Conservation (phyloP, 2,113 vertebrate species). For the Tricholaema leucomelas region DNA sequence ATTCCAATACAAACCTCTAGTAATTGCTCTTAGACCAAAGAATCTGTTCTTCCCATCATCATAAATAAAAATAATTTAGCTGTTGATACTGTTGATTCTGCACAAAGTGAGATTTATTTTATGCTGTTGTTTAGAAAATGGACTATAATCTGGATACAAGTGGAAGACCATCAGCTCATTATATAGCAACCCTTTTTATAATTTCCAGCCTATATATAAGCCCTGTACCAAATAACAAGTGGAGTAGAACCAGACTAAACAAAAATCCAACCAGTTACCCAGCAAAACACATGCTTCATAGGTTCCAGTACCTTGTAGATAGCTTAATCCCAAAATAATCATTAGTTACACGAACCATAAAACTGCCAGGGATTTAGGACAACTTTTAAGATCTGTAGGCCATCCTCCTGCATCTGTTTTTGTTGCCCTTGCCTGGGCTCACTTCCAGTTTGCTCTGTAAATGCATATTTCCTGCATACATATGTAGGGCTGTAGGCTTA, state of each 20-base stretch:
- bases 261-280: background rate
- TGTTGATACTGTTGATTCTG: background rate
- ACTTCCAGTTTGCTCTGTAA: background rate
- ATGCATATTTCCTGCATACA: background rate
- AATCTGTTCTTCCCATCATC: background rate
- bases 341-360: background rate
- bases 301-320: background rate
- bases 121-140: background rate
- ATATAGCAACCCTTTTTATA: background rate
- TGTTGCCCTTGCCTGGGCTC: background rate
- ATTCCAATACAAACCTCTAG: background rate
- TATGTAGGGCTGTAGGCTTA: background rate
- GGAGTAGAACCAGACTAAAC: rapidly evolving
- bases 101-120: background rate
- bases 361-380: background rate
- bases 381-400: background rate
- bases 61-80: background rate
- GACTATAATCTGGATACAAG: background rate
- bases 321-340: background rate
- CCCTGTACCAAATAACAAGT: background rate
- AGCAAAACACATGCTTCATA: background rate
- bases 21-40: background rate
- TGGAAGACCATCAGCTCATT: background rate
- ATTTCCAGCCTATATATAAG: background rate
- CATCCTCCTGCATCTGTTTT: background rate